A percentile compares a stretch with the other conserved stretches of the same genome.
Conservation (phyloP, 2,797 vertebrate species). For the Threskiornis aethiopicus region DNA sequence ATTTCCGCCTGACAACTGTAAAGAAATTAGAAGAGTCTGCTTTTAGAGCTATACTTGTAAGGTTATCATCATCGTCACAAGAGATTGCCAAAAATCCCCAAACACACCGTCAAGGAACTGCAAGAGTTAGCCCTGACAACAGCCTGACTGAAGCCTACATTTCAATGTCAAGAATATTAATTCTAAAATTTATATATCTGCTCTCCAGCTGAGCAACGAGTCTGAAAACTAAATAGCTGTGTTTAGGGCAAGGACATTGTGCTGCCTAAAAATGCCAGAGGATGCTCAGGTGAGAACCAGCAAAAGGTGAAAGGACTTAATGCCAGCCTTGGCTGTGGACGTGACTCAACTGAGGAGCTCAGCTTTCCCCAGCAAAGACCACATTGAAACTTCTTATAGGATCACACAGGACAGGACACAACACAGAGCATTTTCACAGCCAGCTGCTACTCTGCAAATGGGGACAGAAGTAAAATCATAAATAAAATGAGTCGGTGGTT, state of each 20-base stretch:
- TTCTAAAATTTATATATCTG: neutral
- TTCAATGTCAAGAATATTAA: neutral
- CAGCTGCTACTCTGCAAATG: neutral
- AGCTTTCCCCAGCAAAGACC: neutral
- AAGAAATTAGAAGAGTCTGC: neutral
- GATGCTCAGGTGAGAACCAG: neutral
- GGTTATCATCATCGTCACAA: neutral
- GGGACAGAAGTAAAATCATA: neutral
- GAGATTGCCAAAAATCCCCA: neutral
- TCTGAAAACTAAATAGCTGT: neutral
- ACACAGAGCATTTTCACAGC: neutral
- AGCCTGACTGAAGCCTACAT: neutral
- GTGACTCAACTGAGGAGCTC: neutral
- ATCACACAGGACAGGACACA: neutral
- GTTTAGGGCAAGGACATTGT: neutral
- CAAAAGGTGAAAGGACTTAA: neutral
- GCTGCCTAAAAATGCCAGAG: neutral
- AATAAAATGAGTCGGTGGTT: neutral
- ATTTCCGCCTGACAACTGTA: neutral
- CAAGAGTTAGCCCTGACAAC: neutral
- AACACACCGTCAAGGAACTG: neutral
- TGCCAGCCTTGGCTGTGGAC: neutral
- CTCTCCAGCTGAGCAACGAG: neutral
- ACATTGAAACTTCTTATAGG: neutral
- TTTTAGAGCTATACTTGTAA: neutral